Evolutionary conservation across 2,797 vertebrate species (phyloP).

Genomic region (Pterois miles): DNA sequence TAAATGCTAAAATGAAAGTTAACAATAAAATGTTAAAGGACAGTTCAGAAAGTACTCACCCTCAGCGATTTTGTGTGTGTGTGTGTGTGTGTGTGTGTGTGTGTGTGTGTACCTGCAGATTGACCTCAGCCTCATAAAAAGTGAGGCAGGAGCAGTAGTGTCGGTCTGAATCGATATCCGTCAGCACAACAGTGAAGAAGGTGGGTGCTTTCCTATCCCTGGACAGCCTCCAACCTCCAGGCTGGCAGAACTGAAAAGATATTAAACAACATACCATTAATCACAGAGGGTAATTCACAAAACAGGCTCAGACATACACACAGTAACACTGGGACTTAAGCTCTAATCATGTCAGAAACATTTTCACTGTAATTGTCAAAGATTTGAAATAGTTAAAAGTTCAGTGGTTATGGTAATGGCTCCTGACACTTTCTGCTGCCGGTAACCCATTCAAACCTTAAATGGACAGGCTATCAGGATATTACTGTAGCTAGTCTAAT

Average conservation of each 20-base stretch:
- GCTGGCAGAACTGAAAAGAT: constrained; percentile 93
- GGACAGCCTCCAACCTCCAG: constrained; percentile 94
- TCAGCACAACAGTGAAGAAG: constrained; percentile 97
- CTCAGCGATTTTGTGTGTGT: not conserved
- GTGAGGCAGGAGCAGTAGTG: constrained; percentile 98
- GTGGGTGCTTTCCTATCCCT: constrained; percentile 93
- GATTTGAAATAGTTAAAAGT: not conserved
- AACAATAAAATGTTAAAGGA: too few species aligned
- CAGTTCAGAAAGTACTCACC: not conserved
- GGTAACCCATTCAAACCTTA: constrained; percentile 1
- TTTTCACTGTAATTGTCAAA: not conserved
- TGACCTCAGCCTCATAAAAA: constrained; percentile 96
- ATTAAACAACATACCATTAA: constrained; percentile 6
- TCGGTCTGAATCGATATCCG: constrained; percentile 96
- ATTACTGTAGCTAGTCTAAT: constrained; percentile 14
- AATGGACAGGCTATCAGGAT: not conserved
- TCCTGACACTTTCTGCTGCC: not conserved
- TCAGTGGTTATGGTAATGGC: not conserved
- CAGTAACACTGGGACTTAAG: not conserved
- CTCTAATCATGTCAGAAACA: not conserved
- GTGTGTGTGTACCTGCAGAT: constrained; percentile 89
- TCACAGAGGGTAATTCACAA: not conserved
- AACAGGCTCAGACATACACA: not conserved
- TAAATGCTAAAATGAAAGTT: too few species aligned
- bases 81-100: not conserved